A percentile compares a stretch with the other conserved stretches of the same genome.
These are phyloP conservation scores for Tauraco hartlaubi DNA, from an alignment of 2,797 vertebrate genomes.

Conservation along the genomic window DNA sequence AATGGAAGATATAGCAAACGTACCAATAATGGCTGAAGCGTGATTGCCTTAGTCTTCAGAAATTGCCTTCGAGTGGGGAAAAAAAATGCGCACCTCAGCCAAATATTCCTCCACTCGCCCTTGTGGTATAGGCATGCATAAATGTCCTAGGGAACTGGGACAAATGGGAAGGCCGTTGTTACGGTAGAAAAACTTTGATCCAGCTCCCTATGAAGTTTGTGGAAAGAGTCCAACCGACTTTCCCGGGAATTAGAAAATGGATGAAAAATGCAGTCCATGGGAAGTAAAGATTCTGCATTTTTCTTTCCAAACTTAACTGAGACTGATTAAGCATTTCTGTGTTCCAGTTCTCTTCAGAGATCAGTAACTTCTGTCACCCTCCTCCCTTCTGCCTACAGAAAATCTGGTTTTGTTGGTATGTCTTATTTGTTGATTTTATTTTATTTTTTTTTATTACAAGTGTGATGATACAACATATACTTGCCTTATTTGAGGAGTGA, in stretches of 20 bases:
- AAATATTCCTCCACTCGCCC: background rate
- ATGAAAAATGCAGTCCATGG: background rate
- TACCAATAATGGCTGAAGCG: background rate
- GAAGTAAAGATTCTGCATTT: slow-evolving; percentile 3
- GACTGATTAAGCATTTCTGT: slow-evolving; percentile 5
- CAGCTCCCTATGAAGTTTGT: background rate
- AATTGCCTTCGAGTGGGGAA: fast-evolving
- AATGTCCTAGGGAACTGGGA: background rate
- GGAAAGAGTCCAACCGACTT: background rate
- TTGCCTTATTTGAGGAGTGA: background rate
- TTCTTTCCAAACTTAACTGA: slow-evolving; percentile 6
- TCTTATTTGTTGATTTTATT: background rate
- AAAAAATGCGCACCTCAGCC: background rate
- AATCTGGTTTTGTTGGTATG: background rate
- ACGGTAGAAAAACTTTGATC: background rate
- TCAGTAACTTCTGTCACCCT: background rate
- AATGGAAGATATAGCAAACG: background rate
- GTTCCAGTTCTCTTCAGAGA: slow-evolving; percentile 5
- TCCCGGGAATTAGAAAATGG: background rate
- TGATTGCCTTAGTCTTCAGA: background rate
- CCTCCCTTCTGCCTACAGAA: slow-evolving; percentile 35
- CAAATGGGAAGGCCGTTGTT: background rate
- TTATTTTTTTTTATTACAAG: background rate
- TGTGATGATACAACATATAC: background rate
- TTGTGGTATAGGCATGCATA: background rate